Base-by-base conservation (phyloP, 1,140 invertebrate genomes). In the Heliothis subflexa region DNA sequence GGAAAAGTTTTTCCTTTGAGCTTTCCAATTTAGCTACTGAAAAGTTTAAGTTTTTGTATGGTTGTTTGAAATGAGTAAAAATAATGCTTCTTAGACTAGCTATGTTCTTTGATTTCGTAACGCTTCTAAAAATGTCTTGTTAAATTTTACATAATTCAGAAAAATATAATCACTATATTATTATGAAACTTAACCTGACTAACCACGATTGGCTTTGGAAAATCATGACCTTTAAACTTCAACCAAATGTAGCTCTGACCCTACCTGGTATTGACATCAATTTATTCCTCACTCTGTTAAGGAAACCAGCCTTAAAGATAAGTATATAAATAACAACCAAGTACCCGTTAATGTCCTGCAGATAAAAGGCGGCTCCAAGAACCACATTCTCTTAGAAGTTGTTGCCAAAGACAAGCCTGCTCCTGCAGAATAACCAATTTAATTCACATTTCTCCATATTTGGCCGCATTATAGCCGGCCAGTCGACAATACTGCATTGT, bases 391-490 rank as follows among this genome's bases (percentile, higher is more conserved):
- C 71, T 49, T 59, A 59, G 55, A 61, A 74, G 55, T 49, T 61
- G 71, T 74, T 70, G 50, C 55, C 55, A 61, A 61, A 74, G 72
- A 52, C 73, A 64, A 64, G 59, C 57, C 28, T 25, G 73, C 25
- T 64, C 59, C 73, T 75, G 59, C 59, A 52, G 73, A 52, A 52
- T 64, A 33, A 64, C 73, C 73, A 75, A 75, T 75, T 75, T 75
- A 75, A 75, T 64, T 61, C 73, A 75, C 73, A 75, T 75, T 75
- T 75, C 59, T 64, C 73, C 73, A 75, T 75, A 75, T 75, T 75
- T 75, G 73, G 73, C 59, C 55, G 49, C 73, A 75, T 64, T 75
- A 75, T 75, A 75, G 59, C 45, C 59, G 49, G 52, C 73, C 57
- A 75, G 21, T 75, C 73, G 21, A 62, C 73, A 62, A 75, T 75